Evolutionary conservation across 1,140 invertebrate genomes (phyloP).

Genomic region (Tetragonula clypearis): DNA sequence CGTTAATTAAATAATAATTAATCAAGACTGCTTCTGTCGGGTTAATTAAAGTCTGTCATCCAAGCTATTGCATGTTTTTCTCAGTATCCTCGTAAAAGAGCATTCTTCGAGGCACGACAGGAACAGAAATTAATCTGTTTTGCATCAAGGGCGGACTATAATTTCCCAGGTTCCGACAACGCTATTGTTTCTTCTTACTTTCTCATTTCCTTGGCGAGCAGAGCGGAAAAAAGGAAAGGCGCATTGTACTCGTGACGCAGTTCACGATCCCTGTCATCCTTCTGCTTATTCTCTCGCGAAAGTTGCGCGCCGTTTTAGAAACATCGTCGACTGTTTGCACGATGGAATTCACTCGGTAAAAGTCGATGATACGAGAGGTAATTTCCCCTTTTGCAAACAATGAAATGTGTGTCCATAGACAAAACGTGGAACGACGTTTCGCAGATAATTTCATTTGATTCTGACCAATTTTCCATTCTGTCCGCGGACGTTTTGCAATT

Average conservation of each 20-base stretch:
- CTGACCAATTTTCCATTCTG: background rate
- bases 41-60: no score
- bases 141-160: slow-evolving; percentile 29
- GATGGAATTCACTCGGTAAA: background rate
- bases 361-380: no score
- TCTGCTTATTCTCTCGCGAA: slow-evolving; percentile 28
- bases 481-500: background rate
- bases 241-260: slow-evolving; percentile 41
- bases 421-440: background rate
- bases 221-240: slow-evolving; percentile 8
- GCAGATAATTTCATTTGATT: background rate
- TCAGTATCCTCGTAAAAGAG: background rate
- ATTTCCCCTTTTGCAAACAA: background rate
- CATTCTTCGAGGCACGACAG: slow-evolving; percentile 12
- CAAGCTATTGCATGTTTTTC: background rate
- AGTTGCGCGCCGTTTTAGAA: background rate
- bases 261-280: slow-evolving; percentile 39
- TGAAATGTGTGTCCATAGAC: background rate
- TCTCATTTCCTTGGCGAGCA: slow-evolving; percentile 18
- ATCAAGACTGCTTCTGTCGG: background rate
- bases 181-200: slow-evolving; percentile 1
- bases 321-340: background rate
- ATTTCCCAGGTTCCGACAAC: slow-evolving; percentile 38
- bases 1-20: background rate
- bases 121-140: slow-evolving; percentile 52